These are phyloP conservation scores for Anniella stebbinsi DNA, from an alignment of 2,797 vertebrate genomes.

Conservation along the genomic window DNA sequence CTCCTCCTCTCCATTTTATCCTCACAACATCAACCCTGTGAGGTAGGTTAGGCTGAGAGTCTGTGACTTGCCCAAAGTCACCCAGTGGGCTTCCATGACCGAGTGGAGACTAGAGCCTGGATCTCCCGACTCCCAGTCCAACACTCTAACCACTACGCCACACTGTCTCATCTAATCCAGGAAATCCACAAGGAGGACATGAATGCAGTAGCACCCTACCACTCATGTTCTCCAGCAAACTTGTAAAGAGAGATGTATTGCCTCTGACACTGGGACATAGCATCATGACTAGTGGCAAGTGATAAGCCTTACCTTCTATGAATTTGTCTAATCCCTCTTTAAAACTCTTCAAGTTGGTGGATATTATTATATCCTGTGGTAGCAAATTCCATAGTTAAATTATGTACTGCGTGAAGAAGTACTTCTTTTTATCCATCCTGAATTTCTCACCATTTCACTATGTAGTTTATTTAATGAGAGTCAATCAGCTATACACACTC, in stretches of 20 bases:
- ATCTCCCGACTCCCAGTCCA: no score
- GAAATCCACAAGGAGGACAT: background rate
- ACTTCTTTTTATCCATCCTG: background rate
- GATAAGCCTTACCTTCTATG: background rate
- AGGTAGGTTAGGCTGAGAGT: no score
- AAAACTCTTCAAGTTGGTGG: background rate
- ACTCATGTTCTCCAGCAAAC: background rate
- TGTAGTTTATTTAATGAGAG: background rate
- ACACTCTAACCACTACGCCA: no score
- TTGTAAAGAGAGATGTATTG: background rate
- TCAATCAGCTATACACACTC: background rate
- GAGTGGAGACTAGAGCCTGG: no score
- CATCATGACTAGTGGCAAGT: background rate
- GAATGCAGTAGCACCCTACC: background rate
- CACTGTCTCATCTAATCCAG: no score
- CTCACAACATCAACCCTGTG: no score
- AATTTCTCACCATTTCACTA: background rate
- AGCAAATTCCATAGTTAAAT: background rate
- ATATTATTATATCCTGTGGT: background rate
- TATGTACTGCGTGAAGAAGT: background rate
- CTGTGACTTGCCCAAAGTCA: no score
- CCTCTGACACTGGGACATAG: background rate
- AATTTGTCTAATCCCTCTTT: background rate
- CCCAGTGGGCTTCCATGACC: no score
- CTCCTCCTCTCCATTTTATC: no score